Evolutionary conservation across 2,797 vertebrate genomes (phyloP), one percentile per base, ranked within the genome.

Genomic region (Botia kubotai): DNA sequence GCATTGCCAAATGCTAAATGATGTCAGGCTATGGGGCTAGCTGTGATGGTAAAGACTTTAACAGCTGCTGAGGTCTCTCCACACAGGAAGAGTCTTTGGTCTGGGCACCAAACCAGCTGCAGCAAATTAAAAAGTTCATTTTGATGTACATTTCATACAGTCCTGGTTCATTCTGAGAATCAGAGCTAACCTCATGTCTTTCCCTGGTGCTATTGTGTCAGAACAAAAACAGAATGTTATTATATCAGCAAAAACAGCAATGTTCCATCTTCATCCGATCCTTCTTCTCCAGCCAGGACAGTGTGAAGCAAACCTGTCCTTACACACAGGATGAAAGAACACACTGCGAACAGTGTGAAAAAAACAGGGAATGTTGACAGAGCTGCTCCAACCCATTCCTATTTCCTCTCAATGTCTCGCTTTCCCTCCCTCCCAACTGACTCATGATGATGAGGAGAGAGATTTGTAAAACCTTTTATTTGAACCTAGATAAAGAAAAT

Each of bases 251-350:
- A 86, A 84, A 91, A 88, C 88, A 87, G 87, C 86, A 80, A 85
- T 88, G 39, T 86, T 93, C 87, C 81, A 90, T 92, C 91, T 91
- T 93, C 89, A 92, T 92, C 87, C 87, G 83, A 8, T 65, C 79
- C 69, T 71, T 55, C 79, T 87, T 81, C 79, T 39, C 77, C 76
- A 84, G 74, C 48, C 71, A 84, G 85, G 84, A 85, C 85, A 84
- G 82, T 83, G 66, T 88, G 84, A 89, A 91, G 87, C 84, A 80
- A 77, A 72, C 67, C 76, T 88, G 84, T 90, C 81, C 87, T 75
- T 88, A 69, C 88, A 86, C 79, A 87, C 81, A 75, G 81, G 73
- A 88, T 85, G 85, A 76, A 71, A 75, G 69, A 79, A 66, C 43
- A 52, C 13, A 55, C 36, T 48, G 53, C 46, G 52, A 3, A 3